Evolutionary conservation across 2,797 vertebrate species (phyloP), one percentile per base, ranked within the genome.

Genomic region (Pseudomugil tenellus): DNA sequence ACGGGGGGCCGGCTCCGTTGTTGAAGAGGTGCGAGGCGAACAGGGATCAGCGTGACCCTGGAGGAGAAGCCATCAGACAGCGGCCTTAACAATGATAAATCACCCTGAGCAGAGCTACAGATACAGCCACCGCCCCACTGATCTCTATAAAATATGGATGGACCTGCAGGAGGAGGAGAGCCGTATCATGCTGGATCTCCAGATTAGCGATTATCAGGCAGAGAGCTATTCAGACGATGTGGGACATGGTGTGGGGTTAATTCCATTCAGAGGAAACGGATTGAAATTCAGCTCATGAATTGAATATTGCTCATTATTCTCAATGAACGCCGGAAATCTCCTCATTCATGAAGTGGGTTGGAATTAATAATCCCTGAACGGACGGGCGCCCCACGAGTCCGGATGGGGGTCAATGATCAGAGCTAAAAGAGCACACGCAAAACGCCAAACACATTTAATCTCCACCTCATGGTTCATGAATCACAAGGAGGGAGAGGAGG

Each of bases 41-140:
- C 79, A 72, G 76, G 86, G 87, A 89, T 83, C 81, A 89, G 85
- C 23, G 55, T 83, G 90, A 91, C 88, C 92, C 86, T 68, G 79
- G 87, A 92, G 91, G 90, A 91, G 90, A 84, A 87, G 91, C 87
- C 87, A 80, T 84, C 83, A 89, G 93, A 95, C 93, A 94, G 93
- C 83, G 83, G 91, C 87, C 90, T 89, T 95, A 95, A 95, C 93
- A 90, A 94, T 93, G 94, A 95, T 94, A 91, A 95, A 95, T 95
- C 91, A 90, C 93, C 85, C 49, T 49, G 56, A 72, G 79, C 84
- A 48, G 17, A 49, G 84, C 76, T 70, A 35, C 74, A 69, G 72
- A 69, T 67, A 54, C 72, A 54, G 49, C 65, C 73, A 43, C 80
- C 69, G 52, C 76, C 67, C 80, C 25, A 41, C 75, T 71, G 76